These are phyloP conservation scores for Rhysida immarginata DNA, from an alignment of 1,140 invertebrate species.

Conservation along the genomic window DNA sequence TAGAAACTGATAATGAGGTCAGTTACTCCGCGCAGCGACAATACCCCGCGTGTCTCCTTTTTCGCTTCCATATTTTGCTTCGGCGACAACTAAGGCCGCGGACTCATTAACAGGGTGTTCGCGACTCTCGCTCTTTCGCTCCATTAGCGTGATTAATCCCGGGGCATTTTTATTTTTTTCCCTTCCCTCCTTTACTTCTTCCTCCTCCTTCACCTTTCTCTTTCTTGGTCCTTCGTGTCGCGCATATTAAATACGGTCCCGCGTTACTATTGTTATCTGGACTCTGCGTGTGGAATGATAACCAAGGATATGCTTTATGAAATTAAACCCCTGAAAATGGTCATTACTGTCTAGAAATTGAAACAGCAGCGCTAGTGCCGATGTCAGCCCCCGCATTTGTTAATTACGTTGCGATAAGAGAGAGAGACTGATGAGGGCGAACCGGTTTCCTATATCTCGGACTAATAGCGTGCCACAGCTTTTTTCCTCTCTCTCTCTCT, in stretches of 20 bases:
- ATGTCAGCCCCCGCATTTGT: not conserved
- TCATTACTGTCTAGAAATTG: not conserved
- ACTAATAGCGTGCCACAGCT: not conserved
- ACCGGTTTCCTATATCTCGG: too few relatives aligned
- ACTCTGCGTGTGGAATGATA: not conserved
- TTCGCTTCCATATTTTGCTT: too few relatives aligned
- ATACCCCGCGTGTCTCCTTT: too few relatives aligned
- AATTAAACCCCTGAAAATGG: not conserved
- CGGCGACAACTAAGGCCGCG: too few relatives aligned
- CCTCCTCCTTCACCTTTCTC: not conserved
- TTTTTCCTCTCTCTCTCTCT: not conserved
- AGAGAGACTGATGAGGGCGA: too few relatives aligned
- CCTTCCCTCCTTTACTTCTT: not conserved
- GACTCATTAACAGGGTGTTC: too few relatives aligned
- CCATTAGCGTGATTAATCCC: not conserved
- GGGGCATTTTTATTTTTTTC: not conserved
- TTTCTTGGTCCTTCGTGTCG: too few relatives aligned
- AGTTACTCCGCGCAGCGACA: too few relatives aligned
- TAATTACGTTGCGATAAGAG: not conserved
- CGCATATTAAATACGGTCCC: not conserved
- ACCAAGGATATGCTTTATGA: not conserved
- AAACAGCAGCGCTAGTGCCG: not conserved
- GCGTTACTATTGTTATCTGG: not conserved
- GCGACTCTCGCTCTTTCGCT: too few relatives aligned
- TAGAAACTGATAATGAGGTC: too few relatives aligned